Percentiles rank a stretch among this genome's conserved stretches.
Evolutionary conservation across 2,113 vertebrate species (phyloP).

Genomic region (Neotoma lepida): DNA sequence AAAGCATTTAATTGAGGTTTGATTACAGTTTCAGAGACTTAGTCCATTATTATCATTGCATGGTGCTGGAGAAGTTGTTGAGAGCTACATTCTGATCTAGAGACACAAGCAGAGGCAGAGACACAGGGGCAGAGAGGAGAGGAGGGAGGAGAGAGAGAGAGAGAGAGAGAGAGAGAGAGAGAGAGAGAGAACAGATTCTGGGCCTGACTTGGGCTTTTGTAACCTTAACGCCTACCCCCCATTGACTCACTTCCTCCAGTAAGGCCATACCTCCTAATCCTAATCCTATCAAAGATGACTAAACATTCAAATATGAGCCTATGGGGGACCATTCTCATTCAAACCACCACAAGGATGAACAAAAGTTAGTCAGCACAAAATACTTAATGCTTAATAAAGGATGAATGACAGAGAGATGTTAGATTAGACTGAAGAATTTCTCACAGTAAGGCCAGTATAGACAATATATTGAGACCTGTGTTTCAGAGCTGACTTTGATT

Average conservation of each 20-base stretch:
- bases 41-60: too few species aligned
- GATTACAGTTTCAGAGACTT: too few species aligned
- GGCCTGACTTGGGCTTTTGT: background rate
- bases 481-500: background rate
- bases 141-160: background rate
- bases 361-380: background rate
- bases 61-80: too few species aligned
- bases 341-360: background rate
- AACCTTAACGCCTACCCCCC: background rate
- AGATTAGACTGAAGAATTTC: background rate
- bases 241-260: background rate
- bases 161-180: background rate
- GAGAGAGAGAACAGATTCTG: background rate
- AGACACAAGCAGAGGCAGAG: background rate
- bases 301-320: background rate
- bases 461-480: background rate
- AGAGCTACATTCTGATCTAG: background rate
- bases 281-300: background rate
- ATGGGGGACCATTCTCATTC: background rate
- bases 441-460: background rate
- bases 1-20: too few species aligned
- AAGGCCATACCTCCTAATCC: background rate
- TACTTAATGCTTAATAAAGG: background rate
- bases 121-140: background rate
- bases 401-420: background rate